Evolutionary conservation across 2,797 vertebrate genomes (phyloP).

Genomic region (Pseudochaenichthys georgianus): DNA sequence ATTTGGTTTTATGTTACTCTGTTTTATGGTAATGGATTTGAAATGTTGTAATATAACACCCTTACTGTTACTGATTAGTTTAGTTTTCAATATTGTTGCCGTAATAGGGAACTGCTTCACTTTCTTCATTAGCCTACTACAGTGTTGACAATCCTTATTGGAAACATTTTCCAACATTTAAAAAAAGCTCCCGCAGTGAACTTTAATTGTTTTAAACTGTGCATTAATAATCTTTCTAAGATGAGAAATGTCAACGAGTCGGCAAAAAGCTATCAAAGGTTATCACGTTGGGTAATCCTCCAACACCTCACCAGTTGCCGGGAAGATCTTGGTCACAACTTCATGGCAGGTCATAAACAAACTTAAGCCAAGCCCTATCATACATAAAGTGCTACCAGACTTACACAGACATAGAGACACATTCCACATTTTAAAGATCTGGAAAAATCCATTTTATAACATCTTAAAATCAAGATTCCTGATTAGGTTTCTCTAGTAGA

Average conservation of each 20-base stretch:
- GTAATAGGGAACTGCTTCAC: background rate
- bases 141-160: background rate
- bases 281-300: constrained; percentile 23
- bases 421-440: constrained; percentile 1
- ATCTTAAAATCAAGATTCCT: constrained; percentile 27
- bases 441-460: constrained; percentile 35
- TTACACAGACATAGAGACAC: background rate
- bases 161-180: background rate
- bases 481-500: constrained; percentile 38
- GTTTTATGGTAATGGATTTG: constrained; percentile 1
- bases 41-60: background rate
- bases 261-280: constrained; percentile 31
- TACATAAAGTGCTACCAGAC: background rate
- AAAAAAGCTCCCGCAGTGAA: background rate
- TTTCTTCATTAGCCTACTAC: background rate
- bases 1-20: constrained; percentile 15
- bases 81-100: background rate
- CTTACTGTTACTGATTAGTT: constrained; percentile 4
- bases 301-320: constrained; percentile 35
- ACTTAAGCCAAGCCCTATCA: constrained; percentile 21
- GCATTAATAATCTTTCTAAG: background rate
- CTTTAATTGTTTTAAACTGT: background rate
- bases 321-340: constrained; percentile 30
- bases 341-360: constrained; percentile 64
- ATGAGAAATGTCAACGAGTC: constrained; percentile 1